phyloP scores from a whole-genome alignment of 2,888 invertebrate genomes.

The Portevinia maculata region DNA sequence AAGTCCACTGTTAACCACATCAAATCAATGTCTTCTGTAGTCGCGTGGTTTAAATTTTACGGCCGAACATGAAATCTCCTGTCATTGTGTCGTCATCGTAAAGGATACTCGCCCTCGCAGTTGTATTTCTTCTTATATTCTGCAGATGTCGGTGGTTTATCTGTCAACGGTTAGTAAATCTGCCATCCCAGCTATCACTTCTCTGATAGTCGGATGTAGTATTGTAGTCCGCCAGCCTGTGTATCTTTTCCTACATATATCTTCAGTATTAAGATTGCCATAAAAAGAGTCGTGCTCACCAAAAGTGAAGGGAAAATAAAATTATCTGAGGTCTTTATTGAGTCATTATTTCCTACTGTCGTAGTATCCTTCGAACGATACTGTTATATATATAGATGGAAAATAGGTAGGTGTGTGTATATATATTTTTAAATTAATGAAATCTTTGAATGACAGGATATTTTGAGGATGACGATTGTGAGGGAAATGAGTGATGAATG shows the following conservation, averaged over 20 bases:
- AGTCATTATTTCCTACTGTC: conserved; percentile 28
- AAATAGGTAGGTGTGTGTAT: neutral
- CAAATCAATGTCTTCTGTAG: conserved; percentile 30
- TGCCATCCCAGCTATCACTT: too few relatives aligned
- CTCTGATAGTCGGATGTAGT: too few relatives aligned
- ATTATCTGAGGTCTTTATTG: conserved; percentile 18
- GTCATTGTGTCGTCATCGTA: neutral
- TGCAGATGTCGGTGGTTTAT: too few relatives aligned
- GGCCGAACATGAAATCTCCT: conserved; percentile 24
- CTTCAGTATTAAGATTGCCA: conserved; percentile 19
- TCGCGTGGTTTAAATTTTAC: conserved; percentile 34
- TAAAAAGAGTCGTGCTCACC: conserved; percentile 17
- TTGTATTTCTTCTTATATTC: too few relatives aligned
- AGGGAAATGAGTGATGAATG: too few relatives aligned
- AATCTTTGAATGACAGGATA: too few relatives aligned
- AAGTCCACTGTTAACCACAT: conserved; percentile 33
- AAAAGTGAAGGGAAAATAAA: neutral
- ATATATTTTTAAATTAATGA: too few relatives aligned
- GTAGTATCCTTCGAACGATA: conserved; percentile 18
- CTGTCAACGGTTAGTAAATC: too few relatives aligned
- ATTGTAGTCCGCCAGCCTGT: neutral
- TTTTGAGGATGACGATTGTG: too few relatives aligned
- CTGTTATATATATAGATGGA: neutral
- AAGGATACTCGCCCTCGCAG: too few relatives aligned
- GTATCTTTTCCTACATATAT: conserved; percentile 14